phyloP scores from a whole-genome alignment of 2,797 vertebrate genomes.

The Leptodactylus fallax region DNA sequence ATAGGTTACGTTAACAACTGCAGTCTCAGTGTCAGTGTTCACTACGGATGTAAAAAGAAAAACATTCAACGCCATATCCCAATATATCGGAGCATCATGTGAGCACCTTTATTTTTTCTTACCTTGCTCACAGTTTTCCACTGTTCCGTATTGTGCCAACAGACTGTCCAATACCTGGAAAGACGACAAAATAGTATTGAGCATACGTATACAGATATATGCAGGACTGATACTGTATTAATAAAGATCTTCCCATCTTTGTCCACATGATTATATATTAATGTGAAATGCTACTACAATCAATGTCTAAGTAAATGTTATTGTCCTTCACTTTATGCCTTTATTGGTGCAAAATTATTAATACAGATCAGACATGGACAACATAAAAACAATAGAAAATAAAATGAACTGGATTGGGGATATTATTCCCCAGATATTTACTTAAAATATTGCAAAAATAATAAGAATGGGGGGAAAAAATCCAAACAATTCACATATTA shows the following conservation, averaged over 20 bases:
- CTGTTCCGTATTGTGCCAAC: conserved; percentile 94
- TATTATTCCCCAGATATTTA: no score
- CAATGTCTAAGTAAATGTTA: background rate
- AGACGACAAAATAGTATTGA: background rate
- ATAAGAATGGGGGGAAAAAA: no score
- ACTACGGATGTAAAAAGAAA: conserved; percentile 78
- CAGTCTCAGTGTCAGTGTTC: conserved; percentile 98
- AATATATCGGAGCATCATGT: background rate
- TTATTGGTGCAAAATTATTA: no score
- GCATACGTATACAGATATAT: no score
- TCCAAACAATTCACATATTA: no score
- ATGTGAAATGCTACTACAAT: background rate
- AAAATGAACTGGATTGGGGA: no score
- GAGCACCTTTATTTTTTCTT: conserved; percentile 20
- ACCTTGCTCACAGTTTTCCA: conserved; percentile 99
- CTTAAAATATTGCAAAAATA: no score
- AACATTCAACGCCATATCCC: background rate
- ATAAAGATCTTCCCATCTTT: background rate
- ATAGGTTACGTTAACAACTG: conserved; percentile 97
- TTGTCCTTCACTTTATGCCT: no score
- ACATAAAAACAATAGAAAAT: no score
- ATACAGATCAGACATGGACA: no score
- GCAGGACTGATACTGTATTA: background rate
- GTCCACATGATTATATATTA: background rate
- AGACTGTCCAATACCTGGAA: conserved; percentile 92